These are phyloP conservation scores for Onychomys torridus DNA, from an alignment of 2,797 vertebrate genomes.

Conservation along the genomic window DNA sequence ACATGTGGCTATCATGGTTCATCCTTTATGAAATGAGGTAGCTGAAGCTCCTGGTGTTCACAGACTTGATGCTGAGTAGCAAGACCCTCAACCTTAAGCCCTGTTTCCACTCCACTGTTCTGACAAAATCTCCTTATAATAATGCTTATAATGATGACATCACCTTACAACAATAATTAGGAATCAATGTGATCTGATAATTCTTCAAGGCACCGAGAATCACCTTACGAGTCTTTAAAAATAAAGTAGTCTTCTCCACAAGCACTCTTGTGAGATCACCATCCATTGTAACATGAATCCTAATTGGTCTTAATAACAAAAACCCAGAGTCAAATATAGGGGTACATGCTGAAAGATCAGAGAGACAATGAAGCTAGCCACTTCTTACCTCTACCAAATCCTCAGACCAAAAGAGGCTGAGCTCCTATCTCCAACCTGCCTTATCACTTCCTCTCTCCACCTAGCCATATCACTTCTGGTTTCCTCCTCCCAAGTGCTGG, in stretches of 20 bases:
- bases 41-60: neutral
- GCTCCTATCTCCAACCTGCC: too few relatives aligned
- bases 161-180: neutral
- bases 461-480: too few relatives aligned
- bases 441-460: too few relatives aligned
- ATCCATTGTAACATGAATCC: too few relatives aligned
- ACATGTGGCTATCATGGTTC: neutral
- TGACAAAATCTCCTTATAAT: neutral
- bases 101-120: neutral
- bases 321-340: too few relatives aligned
- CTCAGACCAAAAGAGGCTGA: too few relatives aligned
- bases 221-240: neutral
- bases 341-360: too few relatives aligned
- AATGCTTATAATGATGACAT: neutral
- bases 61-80: neutral
- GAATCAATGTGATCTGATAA: neutral
- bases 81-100: neutral
- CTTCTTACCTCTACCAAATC: too few relatives aligned
- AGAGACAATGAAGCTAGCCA: too few relatives aligned
- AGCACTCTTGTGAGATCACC: neutral
- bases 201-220: neutral
- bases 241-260: neutral
- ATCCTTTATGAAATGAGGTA: constrained; percentile 4
- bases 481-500: too few relatives aligned
- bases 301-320: too few relatives aligned